Evolutionary conservation across 1,140 invertebrate species (phyloP), one percentile per base, ranked within the genome.

Genomic region (Glossosoma conforme): DNA sequence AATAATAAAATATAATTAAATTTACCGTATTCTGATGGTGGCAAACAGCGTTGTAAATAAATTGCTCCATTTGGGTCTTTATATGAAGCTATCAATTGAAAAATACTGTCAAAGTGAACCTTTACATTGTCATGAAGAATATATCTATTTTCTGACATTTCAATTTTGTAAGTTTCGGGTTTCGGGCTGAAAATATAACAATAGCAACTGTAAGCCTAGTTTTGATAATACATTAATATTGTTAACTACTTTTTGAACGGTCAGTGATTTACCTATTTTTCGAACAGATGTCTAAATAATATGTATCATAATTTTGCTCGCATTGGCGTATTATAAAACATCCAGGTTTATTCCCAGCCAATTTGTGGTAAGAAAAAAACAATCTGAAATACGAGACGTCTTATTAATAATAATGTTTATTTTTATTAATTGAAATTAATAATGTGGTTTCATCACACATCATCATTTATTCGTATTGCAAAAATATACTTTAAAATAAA

Each of bases 11-110:
- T n/a, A n/a, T n/a, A n/a, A n/a, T n/a, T n/a, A n/a, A 37, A 21
- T 62, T 62, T 77, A 89, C 86, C 90, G 75, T 89, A 89, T 76
- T 91, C 87, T 2, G 89, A 91, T 11, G 89, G 83, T 30, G 85
- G 87, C 62, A 93, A 77, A 60, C 88, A 89, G 65, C 89, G 85
- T 25, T 78, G 74, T 5, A 89, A 65, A 60, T 75, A 79, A 60
- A 86, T 72, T 33, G 68, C 60, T 22, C 68, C 69, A 33, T 80
- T 72, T 10, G 76, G 66, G 67, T 80, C 69, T 61, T 79, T 77
- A 62, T 85, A 80, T 48, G 77, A 74, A 5, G 65, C 59, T 24
- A 87, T 69, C 18, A 89, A 68, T 43, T 84, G 76, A 46, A 70
- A 65, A 18, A 89, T 72, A 20, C 77, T 82, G 48, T 71, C 71